A percentile compares a stretch with the other conserved stretches of the same genome.
Evolutionary conservation across 2,888 invertebrate genomes (phyloP).

Genomic region (Agriopis marginaria): DNA sequence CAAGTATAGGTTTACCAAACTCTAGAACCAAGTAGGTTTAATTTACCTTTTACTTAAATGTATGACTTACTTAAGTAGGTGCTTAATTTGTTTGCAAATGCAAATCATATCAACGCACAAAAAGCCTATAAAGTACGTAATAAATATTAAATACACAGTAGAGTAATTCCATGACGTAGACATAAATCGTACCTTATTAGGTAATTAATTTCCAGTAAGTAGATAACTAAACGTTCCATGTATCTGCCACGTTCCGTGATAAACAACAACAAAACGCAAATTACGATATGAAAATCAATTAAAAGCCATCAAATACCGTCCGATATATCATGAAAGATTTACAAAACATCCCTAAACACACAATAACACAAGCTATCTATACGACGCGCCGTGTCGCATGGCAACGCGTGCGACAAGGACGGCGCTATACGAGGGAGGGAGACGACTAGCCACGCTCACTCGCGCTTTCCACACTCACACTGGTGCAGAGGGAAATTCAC

Average conservation of each 20-base stretch:
- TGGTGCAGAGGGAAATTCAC: conserved; percentile 51
- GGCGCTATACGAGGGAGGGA: conserved; percentile 52
- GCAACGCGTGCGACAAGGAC: conserved; percentile 50
- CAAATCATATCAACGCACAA: background rate
- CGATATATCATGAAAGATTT: conserved; percentile 43
- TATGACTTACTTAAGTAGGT: too few species aligned
- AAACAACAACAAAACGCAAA: conserved; percentile 12
- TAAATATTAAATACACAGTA: too few species aligned
- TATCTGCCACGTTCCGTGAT: conserved; percentile 1
- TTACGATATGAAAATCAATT: conserved; percentile 41
- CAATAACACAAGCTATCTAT: conserved; percentile 64
- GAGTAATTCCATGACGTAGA: background rate
- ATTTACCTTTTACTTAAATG: too few species aligned
- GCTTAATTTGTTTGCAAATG: too few species aligned
- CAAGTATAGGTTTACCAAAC: too few species aligned
- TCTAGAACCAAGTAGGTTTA: too few species aligned
- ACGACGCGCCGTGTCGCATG: conserved; percentile 41
- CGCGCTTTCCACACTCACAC: conserved; percentile 49
- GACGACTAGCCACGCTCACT: conserved; percentile 43
- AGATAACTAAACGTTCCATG: background rate
- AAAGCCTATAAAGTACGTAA: background rate
- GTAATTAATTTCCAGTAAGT: background rate
- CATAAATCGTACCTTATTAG: background rate
- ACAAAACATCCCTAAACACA: conserved; percentile 51
- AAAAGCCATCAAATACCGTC: conserved; percentile 40